phyloP scores from a whole-genome alignment of 1,140 invertebrate genomes.

The Drosophila repletoides region DNA sequence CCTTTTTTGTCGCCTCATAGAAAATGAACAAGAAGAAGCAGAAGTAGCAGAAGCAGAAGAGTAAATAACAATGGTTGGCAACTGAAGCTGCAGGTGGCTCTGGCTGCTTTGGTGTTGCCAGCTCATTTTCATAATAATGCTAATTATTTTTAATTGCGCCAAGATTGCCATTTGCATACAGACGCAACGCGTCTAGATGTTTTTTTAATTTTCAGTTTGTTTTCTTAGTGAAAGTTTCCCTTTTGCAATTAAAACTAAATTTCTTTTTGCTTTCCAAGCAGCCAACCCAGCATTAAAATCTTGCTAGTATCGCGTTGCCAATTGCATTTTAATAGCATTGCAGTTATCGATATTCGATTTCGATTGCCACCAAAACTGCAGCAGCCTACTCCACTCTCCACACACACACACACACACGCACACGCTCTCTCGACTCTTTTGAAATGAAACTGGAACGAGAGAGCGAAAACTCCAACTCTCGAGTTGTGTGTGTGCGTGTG shows the following conservation, averaged over 20 bases:
- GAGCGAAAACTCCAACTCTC: neutral
- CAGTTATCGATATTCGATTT: constrained; percentile 30
- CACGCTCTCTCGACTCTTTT: constrained; percentile 24
- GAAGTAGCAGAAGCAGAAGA: too few relatives aligned
- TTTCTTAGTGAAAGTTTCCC: constrained; percentile 62
- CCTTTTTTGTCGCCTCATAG: constrained; percentile 46
- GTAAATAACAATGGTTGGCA: constrained; percentile 54
- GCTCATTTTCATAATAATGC: constrained; percentile 75
- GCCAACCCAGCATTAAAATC: neutral
- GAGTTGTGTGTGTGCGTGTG: constrained; percentile 9
- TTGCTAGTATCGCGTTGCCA: constrained; percentile 2
- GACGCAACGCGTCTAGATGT: constrained; percentile 32
- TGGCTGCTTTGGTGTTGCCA: too few relatives aligned
- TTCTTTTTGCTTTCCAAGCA: constrained; percentile 31
- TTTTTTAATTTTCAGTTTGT: constrained; percentile 22
- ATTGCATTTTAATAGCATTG: neutral
- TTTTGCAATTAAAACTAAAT: constrained; percentile 42
- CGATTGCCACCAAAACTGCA: constrained; percentile 35
- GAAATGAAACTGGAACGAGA: constrained; percentile 13
- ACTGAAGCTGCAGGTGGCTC: neutral
- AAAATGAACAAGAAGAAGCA: too few relatives aligned
- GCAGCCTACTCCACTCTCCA: constrained; percentile 9
- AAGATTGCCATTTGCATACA: constrained; percentile 66
- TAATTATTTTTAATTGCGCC: constrained; percentile 79
- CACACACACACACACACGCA: constrained; percentile 14